These are phyloP conservation scores for Megalurothrips usitatus DNA, from an alignment of 2,888 invertebrate genomes.

Conservation along the genomic window DNA sequence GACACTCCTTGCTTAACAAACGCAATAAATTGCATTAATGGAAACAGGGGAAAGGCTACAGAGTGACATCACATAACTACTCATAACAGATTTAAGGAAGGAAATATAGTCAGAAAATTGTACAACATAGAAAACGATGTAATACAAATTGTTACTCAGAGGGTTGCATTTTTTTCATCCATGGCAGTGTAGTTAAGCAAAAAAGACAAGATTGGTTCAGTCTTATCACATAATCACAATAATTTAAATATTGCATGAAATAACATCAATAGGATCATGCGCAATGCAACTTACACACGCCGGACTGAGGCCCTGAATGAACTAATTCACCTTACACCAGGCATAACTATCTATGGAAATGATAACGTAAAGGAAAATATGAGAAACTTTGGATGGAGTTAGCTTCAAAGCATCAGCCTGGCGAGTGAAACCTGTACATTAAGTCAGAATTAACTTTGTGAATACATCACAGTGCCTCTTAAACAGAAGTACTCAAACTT, in stretches of 20 bases:
- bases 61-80: not conserved
- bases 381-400: not conserved
- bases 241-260: slow-evolving; percentile 19
- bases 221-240: slow-evolving; percentile 24
- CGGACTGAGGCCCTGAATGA: slow-evolving; percentile 13
- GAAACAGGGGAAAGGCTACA: not conserved
- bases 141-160: slow-evolving; percentile 2
- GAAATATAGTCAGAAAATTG: not conserved
- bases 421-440: slow-evolving; percentile 9
- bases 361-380: not conserved
- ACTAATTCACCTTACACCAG: not conserved
- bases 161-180: not conserved
- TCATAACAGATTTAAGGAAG: not conserved
- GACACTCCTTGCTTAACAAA: not conserved
- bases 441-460: not conserved
- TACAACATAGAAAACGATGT: not conserved
- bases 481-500: not conserved
- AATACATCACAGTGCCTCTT: not conserved
- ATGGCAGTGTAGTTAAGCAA: slow-evolving; percentile 19
- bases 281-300: slow-evolving; percentile 11
- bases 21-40: not conserved
- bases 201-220: slow-evolving; percentile 23
- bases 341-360: not conserved
- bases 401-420: slow-evolving; percentile 19
- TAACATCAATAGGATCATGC: not conserved